Percentiles rank a stretch among this genome's conserved stretches.
Conservation (phyloP, 2,888 invertebrate genomes). For the Apotomis capreana region DNA sequence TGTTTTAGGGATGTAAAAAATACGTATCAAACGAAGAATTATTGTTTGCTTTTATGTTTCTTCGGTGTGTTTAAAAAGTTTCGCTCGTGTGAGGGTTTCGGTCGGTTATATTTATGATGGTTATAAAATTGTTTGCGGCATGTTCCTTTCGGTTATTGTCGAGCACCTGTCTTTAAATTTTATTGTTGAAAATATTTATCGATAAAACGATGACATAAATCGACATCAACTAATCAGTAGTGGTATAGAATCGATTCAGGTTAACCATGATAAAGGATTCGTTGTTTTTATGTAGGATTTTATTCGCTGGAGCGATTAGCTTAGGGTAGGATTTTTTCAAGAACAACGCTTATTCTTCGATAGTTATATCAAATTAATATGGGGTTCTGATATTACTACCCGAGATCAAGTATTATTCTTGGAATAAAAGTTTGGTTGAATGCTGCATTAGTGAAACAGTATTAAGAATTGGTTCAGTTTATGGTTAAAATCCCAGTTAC, state of each 20-base stretch:
- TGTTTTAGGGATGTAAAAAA: conserved; percentile 45
- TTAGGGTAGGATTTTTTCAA: not conserved
- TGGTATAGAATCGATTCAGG: conserved; percentile 24
- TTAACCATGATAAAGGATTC: not conserved
- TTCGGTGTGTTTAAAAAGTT: conserved; percentile 67
- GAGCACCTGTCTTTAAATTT: conserved; percentile 71
- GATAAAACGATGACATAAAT: conserved; percentile 44
- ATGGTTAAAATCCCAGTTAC: not conserved
- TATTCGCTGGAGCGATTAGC: not conserved
- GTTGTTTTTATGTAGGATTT: not conserved
- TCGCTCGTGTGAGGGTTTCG: conserved; percentile 61
- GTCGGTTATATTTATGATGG: conserved; percentile 73
- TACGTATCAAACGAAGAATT: conserved; percentile 46
- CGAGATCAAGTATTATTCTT: too few relatives aligned
- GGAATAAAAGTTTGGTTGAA: too few relatives aligned
- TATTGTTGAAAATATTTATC: conserved; percentile 58
- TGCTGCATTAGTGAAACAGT: too few relatives aligned
- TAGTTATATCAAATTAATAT: too few relatives aligned
- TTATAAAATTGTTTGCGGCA: conserved; percentile 81
- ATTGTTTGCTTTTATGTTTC: conserved; percentile 52
- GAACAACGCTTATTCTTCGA: too few relatives aligned
- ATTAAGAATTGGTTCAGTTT: too few relatives aligned
- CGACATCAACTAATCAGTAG: conserved; percentile 24
- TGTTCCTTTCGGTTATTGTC: conserved; percentile 67
- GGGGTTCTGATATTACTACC: too few relatives aligned